Percentiles rank a stretch among this genome's conserved stretches.
These are phyloP conservation scores for Grammomys surdaster DNA, from an alignment of 2,113 vertebrate genomes.

Conservation along the genomic window DNA sequence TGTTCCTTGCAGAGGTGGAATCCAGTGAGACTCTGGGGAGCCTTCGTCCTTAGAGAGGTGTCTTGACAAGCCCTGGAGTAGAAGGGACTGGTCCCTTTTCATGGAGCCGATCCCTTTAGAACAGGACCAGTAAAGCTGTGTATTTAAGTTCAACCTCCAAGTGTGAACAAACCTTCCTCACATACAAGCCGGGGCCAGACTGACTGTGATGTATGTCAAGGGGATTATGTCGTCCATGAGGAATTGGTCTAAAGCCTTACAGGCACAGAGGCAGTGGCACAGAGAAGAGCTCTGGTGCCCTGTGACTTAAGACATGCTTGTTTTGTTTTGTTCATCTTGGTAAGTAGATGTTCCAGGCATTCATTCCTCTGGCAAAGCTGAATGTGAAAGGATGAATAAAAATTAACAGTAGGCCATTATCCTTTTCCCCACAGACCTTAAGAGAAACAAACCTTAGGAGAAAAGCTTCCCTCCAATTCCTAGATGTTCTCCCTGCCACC, in stretches of 20 bases:
- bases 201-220: neutral
- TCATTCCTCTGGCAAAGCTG: neutral
- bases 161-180: neutral
- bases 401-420: neutral
- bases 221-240: neutral
- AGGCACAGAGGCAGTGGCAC: neutral
- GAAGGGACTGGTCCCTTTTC: neutral
- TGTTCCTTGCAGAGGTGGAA: neutral
- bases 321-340: neutral
- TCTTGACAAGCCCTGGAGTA: neutral
- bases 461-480: neutral
- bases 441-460: neutral
- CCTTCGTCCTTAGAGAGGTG: neutral
- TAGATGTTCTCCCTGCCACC: too few species aligned
- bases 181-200: neutral
- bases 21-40: neutral
- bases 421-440: neutral
- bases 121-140: neutral
- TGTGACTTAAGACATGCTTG: neutral
- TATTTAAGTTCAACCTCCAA: neutral
- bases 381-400: slow-evolving; percentile 27
- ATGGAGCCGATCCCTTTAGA: neutral
- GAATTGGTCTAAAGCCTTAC: slow-evolving; percentile 21
- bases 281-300: neutral
- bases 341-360: neutral